These are phyloP conservation scores for Lasioglossum albipes DNA, from an alignment of 1,140 invertebrate genomes.

Conservation along the genomic window DNA sequence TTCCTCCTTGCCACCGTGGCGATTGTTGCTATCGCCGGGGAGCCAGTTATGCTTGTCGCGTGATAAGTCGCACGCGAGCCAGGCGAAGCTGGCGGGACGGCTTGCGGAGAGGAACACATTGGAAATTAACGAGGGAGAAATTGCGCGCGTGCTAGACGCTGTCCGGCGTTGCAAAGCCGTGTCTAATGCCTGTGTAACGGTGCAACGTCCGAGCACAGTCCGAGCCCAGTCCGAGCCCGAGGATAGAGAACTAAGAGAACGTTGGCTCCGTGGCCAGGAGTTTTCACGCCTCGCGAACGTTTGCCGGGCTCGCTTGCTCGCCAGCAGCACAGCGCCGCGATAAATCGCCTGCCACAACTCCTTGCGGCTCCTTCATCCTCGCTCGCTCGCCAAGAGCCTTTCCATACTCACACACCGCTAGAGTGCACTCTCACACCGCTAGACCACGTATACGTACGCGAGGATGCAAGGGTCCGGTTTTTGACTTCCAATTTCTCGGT, in stretches of 20 bases:
- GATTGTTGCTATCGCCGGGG: background rate
- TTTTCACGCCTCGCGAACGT: constrained; percentile 60
- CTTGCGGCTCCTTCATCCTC: background rate
- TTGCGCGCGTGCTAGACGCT: constrained; percentile 31
- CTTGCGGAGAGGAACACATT: constrained; percentile 6
- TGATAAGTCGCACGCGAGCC: background rate
- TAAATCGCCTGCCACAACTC: constrained; percentile 14
- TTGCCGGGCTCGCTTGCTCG: constrained; percentile 17
- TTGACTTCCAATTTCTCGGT: too few relatives aligned
- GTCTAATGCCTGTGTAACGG: constrained; percentile 47
- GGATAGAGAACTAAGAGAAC: constrained; percentile 70
- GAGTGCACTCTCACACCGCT: too few relatives aligned
- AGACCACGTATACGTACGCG: too few relatives aligned
- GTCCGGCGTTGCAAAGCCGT: constrained; percentile 53
- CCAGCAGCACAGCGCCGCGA: background rate
- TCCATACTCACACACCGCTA: too few relatives aligned
- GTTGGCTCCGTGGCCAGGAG: constrained; percentile 67
- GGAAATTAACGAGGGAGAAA: constrained; percentile 26
- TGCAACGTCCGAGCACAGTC: constrained; percentile 66
- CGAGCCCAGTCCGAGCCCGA: constrained; percentile 67
- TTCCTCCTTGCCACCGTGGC: too few relatives aligned
- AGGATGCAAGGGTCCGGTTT: too few relatives aligned
- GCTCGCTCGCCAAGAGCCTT: background rate
- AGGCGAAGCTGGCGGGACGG: too few relatives aligned
- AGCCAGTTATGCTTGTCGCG: constrained; percentile 5